Base-by-base conservation (phyloP, 2,113 vertebrate species). In the Glareola pratincola region DNA sequence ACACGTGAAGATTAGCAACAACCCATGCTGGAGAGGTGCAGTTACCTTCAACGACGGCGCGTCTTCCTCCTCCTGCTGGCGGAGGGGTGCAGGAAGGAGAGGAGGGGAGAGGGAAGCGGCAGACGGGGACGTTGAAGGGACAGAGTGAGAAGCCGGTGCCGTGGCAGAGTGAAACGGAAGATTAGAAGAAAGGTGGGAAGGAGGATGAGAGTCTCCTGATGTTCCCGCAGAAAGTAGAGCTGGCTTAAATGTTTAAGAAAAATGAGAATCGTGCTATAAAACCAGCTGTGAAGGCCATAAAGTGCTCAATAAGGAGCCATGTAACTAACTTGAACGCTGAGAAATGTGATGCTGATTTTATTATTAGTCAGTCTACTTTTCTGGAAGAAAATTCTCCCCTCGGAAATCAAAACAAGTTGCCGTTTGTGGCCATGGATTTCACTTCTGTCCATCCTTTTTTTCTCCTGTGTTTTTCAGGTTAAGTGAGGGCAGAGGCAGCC, bases 21-120 rank as follows among this genome's bases (percentile, higher is more conserved):
- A 88, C 76, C 88, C 97, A 96, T 94, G 96, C 84, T 77, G 81
- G 82, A 77, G 68, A 94, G 68, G 88, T 95, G 96, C 89, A 87
- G 92, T 99, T 99, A 99, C 99, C 99, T 99, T 99, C 86, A 98
- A 72, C 60, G 98, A 98, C 68, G 98, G 97, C 92, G 98, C 98
- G 81, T 96, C 98, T 97, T 97, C 97, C 92, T 97, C 97, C 92
- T 98, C 98, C 97, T 98, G 98, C 75, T 97, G 98, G 90, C 98
- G 96, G 53, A 97, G 97, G 34, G 92, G 77, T 91, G 98, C 98
- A 95, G 98, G 96, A 93, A 98, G 96, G 97, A 98, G 97, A 95
- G 96, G 96, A 92, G 98, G 96, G 89, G 98, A 94, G 73, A 92
- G 95, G 90, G 98, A 96, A 90, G 93, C 95, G 94, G 96, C 36